Evolutionary conservation across 2,888 invertebrate genomes (phyloP), one percentile per base, ranked within the genome.

Genomic region (Odontocolon sp.): DNA sequence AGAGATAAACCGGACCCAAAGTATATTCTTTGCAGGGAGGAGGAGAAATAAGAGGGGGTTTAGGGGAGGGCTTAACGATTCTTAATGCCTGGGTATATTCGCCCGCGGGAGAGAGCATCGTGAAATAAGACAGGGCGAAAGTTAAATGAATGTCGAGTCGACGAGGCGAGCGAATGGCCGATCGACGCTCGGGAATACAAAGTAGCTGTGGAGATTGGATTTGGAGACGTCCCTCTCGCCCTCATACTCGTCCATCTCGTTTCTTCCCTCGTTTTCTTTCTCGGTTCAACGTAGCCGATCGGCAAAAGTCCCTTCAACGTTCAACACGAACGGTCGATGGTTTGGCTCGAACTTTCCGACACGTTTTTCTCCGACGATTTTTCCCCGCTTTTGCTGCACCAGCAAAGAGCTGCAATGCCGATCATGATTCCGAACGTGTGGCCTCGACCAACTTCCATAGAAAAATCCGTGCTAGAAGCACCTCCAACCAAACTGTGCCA

Each of bases 161-260:
- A 79, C 75, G 74, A 74, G 77, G 74, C 73, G 70, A 80, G 79
- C 75, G 73, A 73, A 81, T 79, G 73, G 80, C 76, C 75, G 72
- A 78, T 78, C 79, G 73, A 76, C 77, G 72, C 75, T 69, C 67
- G 61, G 72, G 80, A 79, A 80, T 81, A 80, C 79, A 81, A 80
- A 80, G 76, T 78, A 81, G 80, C 76, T 77, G 64, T 69, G 75
- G 81, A 81, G 81, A 81, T 81, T 81, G 79, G 79, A 81, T 81
- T 80, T 81, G 69, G 73, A 77, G 79, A 80, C 76, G 79, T 66
- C 38, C 78, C 31, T 50, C 66, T 69, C 36, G 45, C 71, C 47
- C 63, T 67, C 54, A 16, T 11, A 38, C 45, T 16, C 28, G 45
- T 56, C 45, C 14, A 4, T 26, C 59, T 69, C 57, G 56, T 56